A percentile compares a stretch with the other conserved stretches of the same genome.
Conservation (phyloP, 2,888 invertebrate genomes). For the Amiota communis region DNA sequence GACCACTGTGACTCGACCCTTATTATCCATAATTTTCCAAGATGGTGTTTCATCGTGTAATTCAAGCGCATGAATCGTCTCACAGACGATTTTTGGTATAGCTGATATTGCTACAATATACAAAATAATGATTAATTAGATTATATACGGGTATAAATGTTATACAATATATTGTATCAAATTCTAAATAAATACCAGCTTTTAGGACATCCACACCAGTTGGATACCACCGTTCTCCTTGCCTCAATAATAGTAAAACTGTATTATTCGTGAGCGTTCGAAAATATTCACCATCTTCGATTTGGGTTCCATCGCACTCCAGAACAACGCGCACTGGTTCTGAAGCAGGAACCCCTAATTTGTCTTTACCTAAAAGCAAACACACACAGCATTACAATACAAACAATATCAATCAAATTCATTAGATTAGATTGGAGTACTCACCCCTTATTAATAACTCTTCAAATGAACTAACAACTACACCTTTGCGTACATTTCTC, state of each 20-base stretch:
- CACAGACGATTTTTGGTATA: constrained; percentile 97
- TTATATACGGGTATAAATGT: too few species aligned
- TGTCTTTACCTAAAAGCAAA: constrained; percentile 83
- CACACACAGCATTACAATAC: not conserved
- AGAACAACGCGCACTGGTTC: constrained; percentile 92
- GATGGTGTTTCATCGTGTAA: constrained; percentile 97
- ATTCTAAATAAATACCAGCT: constrained; percentile 81
- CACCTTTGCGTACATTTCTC: constrained; percentile 92
- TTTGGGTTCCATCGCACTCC: constrained; percentile 96
- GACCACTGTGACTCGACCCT: constrained; percentile 96
- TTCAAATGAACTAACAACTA: constrained; percentile 93
- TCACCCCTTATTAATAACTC: constrained; percentile 87
- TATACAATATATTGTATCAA: too few species aligned
- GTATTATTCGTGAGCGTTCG: constrained; percentile 93
- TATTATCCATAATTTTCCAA: constrained; percentile 99
- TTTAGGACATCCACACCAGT: constrained; percentile 95
- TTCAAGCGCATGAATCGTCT: constrained; percentile 95
- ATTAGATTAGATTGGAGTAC: constrained; percentile 48
- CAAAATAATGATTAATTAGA: constrained; percentile 54
- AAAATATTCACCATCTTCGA: constrained; percentile 97
- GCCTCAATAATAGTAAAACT: constrained; percentile 88
- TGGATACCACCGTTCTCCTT: constrained; percentile 94
- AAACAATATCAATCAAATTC: not conserved
- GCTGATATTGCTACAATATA: constrained; percentile 87
- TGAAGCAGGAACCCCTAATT: constrained; percentile 88